These are phyloP conservation scores for Penaeus indicus DNA, from an alignment of 1,140 invertebrate genomes.

Conservation along the genomic window DNA sequence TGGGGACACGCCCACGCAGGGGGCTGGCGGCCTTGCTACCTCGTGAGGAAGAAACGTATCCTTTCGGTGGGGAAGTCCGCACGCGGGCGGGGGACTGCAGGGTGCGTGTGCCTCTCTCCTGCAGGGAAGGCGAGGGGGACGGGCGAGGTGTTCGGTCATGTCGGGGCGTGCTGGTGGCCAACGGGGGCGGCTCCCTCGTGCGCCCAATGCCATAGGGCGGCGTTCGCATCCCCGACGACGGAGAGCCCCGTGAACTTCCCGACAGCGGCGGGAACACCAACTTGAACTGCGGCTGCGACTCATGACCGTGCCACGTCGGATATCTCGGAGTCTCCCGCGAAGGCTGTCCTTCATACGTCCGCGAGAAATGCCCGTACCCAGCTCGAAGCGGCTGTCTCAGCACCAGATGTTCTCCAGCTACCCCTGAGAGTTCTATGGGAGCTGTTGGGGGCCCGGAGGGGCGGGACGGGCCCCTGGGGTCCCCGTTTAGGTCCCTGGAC, in stretches of 20 bases:
- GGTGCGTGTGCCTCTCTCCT: slow-evolving; percentile 11
- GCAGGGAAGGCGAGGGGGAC: slow-evolving; percentile 23
- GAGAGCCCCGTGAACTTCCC: background rate
- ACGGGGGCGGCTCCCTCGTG: slow-evolving; percentile 45
- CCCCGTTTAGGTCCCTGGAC: slow-evolving; percentile 47
- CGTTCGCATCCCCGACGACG: background rate
- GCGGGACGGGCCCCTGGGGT: slow-evolving; percentile 47
- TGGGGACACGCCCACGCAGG: slow-evolving; percentile 10
- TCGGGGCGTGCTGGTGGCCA: slow-evolving; percentile 65
- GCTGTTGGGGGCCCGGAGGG: slow-evolving; percentile 50
- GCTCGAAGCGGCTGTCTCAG: slow-evolving; percentile 14
- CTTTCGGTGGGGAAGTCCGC: slow-evolving; percentile 1
- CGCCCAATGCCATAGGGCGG: background rate
- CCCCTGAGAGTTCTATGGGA: slow-evolving; percentile 16
- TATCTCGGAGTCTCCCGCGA: slow-evolving; percentile 21
- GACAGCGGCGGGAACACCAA: slow-evolving; percentile 27
- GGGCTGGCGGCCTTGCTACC: slow-evolving; percentile 32
- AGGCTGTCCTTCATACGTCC: background rate
- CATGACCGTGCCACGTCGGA: slow-evolving; percentile 38
- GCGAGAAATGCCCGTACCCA: background rate
- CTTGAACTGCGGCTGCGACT: slow-evolving; percentile 9
- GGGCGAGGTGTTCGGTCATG: slow-evolving; percentile 55
- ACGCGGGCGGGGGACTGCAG: slow-evolving; percentile 15
- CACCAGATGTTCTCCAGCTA: slow-evolving; percentile 22
- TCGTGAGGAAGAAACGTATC: background rate